Base-by-base conservation (phyloP, 2,888 invertebrate genomes). In the Coelinius sp. region DNA sequence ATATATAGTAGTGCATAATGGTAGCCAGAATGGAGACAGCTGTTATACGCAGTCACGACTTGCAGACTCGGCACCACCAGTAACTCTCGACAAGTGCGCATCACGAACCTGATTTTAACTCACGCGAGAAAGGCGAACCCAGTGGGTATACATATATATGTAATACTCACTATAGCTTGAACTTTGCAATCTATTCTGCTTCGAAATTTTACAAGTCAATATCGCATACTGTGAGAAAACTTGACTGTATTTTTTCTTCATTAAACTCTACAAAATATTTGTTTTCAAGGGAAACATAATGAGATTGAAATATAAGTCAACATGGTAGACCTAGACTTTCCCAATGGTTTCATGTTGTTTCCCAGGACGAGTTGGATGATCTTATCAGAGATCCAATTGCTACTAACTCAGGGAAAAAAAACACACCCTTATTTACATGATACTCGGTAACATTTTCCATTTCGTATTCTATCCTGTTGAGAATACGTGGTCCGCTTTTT, bases 11-110 rank as follows among this genome's bases (percentile, higher is more conserved):
- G 35, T 59, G 31, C 35, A 10, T 35, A 10, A 59, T 59, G 59
- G 59, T 59, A 59, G 59, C 59, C 52, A 20, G 20, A n/a, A 35
- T 7, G 10, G 56, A 56, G 56, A 31, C 59, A 59, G 35, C 59
- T 59, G 59, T 31, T 59, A 41, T 41, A 63, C 41, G 63, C 63
- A 63, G 41, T 63, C 41, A 44, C 41, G 25, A 63, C 24, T 63
- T 63, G 22, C 59, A 22, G 41, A n/a, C 62, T 38, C 35, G 62
- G 20, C 63, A 63, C 63, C 63, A 63, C 59, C 31, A 59, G 59
- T 59, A 35, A 59, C 20, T 59, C 59, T 35, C 59, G 59, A 59
- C 59, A 59, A 59, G 59, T 59, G 59, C 59, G 59, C 59, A 59
- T 59, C 59, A 59, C 59, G 59, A 59, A 59, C 59, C 59, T 59